These are phyloP conservation scores for Perca schrenkii DNA, from an alignment of 2,113 vertebrate genomes.

Conservation along the genomic window DNA sequence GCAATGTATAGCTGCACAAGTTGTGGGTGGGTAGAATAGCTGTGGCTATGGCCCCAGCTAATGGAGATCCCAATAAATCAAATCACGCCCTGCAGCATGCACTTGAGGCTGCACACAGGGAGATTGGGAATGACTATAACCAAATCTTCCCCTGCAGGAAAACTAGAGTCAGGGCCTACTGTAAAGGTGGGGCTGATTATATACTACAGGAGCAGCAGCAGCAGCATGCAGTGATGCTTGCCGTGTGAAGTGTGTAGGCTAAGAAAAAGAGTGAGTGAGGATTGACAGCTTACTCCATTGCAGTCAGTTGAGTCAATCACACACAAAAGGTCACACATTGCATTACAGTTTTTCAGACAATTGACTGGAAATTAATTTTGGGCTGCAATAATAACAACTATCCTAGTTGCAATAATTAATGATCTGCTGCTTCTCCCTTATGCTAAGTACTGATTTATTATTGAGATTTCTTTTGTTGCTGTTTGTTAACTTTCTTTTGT, in stretches of 20 bases:
- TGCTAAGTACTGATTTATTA: background rate
- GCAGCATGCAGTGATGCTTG: background rate
- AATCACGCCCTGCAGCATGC: background rate
- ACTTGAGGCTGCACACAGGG: background rate
- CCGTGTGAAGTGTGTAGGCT: background rate
- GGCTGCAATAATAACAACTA: background rate
- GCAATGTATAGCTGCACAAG: too few relatives aligned
- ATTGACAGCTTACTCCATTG: background rate
- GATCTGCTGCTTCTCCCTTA: background rate
- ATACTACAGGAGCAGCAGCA: background rate
- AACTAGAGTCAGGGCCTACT: conserved; percentile 16
- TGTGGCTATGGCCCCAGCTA: too few relatives aligned
- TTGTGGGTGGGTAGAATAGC: too few relatives aligned
- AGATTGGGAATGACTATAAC: background rate
- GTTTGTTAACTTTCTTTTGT: background rate
- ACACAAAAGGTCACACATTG: background rate
- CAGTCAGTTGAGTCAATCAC: background rate
- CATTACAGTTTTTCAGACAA: background rate
- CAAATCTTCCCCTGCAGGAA: conserved; percentile 4
- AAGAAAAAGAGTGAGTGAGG: background rate
- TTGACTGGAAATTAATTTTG: background rate
- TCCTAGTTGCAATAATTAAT: background rate
- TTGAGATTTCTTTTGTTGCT: background rate
- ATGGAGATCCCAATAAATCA: too few relatives aligned
- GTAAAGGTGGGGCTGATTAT: conserved; percentile 17